Evolutionary conservation across 2,113 vertebrate species (phyloP).

Genomic region (Tychaedon coryphoeus): DNA sequence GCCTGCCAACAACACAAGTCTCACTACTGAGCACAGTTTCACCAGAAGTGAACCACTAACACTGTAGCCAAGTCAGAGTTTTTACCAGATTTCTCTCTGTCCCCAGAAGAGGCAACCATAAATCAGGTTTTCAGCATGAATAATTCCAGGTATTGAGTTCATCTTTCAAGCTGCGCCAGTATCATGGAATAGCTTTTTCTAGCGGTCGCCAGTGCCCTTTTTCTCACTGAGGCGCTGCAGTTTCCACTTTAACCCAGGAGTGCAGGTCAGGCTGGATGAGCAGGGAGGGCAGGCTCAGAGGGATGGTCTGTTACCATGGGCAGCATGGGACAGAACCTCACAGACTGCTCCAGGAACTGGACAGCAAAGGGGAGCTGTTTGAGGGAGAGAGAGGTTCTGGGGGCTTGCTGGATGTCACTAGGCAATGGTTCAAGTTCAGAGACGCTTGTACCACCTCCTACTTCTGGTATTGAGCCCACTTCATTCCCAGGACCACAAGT

Average conservation of each 20-base stretch:
- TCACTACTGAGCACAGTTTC: background rate
- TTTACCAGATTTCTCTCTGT: background rate
- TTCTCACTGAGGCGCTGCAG: background rate
- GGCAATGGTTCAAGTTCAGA: background rate
- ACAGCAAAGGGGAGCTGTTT: background rate
- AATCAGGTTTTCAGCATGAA: background rate
- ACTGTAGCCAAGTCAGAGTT: background rate
- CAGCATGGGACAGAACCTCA: background rate
- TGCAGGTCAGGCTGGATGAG: background rate
- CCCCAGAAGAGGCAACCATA: background rate
- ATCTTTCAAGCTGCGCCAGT: background rate
- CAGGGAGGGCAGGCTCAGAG: background rate
- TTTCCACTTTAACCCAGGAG: background rate
- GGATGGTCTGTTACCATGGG: background rate
- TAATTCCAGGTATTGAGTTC: fast-evolving
- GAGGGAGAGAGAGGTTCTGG: background rate
- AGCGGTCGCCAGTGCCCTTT: background rate
- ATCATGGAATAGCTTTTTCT: background rate
- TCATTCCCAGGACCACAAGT: background rate
- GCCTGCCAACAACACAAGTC: background rate
- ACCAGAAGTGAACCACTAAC: background rate
- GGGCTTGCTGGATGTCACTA: fast-evolving
- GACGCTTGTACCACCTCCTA: background rate
- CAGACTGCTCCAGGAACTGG: background rate
- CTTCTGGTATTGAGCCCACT: background rate